phyloP scores from a whole-genome alignment of 2,888 invertebrate species.

The Drosophila crucigera region DNA sequence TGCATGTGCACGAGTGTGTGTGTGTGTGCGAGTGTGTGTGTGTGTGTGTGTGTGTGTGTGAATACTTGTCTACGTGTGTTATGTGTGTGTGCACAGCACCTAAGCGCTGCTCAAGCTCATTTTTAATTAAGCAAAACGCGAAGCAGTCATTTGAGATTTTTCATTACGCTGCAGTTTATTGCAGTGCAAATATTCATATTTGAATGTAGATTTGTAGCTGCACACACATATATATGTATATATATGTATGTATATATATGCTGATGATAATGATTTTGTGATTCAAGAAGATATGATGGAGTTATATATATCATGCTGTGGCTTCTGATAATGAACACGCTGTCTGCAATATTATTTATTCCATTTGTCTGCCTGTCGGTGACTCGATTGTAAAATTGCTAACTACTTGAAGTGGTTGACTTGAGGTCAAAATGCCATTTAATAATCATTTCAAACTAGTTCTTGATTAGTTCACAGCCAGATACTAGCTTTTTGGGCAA shows the following conservation, averaged over 20 bases:
- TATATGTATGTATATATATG: not conserved
- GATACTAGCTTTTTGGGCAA: constrained; percentile 53
- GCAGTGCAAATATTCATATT: constrained; percentile 42
- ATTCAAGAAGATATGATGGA: not conserved
- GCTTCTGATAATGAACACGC: constrained; percentile 24
- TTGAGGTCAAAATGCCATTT: constrained; percentile 53
- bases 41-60: constrained; percentile 3
- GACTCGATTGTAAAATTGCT: constrained; percentile 4
- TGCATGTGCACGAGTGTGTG: constrained; percentile 13
- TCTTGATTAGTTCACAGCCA: constrained; percentile 8
- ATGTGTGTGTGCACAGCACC: constrained; percentile 31
- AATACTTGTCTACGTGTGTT: constrained; percentile 1
- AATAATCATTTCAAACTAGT: constrained; percentile 47
- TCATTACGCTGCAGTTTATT: constrained; percentile 61
- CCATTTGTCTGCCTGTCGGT: not conserved
- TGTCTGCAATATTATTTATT: not conserved
- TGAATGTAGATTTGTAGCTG: not conserved
- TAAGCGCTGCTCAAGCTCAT: constrained; percentile 70
- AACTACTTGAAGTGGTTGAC: constrained; percentile 32
- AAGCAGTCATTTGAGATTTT: constrained; percentile 71
- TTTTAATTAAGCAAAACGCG: constrained; percentile 78
- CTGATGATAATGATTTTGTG: constrained; percentile 8
- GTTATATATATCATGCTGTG: not conserved
- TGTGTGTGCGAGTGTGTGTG: constrained; percentile 20
- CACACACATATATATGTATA: constrained; percentile 1